These are phyloP conservation scores for Eilema griseolum DNA, from an alignment of 2,888 invertebrate genomes.

Conservation along the genomic window DNA sequence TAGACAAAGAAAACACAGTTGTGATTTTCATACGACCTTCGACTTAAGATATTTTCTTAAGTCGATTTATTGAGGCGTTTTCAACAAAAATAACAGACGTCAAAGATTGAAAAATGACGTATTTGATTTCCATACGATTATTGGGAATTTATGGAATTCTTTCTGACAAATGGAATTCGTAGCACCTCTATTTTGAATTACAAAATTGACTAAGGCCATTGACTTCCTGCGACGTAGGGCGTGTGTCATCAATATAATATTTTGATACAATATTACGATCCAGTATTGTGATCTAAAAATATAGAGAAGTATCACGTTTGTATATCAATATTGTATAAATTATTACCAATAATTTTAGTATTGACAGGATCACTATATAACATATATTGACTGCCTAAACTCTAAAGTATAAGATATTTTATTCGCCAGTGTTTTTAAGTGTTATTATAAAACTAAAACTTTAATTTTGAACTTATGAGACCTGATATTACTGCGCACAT, in stretches of 20 bases:
- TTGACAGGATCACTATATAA: too few relatives aligned
- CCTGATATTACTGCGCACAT: background rate
- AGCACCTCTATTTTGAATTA: background rate
- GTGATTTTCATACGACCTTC: conserved; percentile 18
- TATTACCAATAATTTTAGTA: too few relatives aligned
- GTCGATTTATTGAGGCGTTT: background rate
- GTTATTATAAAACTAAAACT: background rate
- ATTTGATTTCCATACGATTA: conserved; percentile 13
- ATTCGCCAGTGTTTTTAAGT: background rate
- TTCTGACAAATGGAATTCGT: background rate
- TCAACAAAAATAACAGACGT: conserved; percentile 1
- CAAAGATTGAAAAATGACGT: conserved; percentile 17
- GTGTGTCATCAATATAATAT: too few relatives aligned
- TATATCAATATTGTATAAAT: too few relatives aligned
- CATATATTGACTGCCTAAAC: too few relatives aligned
- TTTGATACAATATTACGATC: too few relatives aligned
- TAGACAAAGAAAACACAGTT: background rate
- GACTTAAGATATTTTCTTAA: background rate
- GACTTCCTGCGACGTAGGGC: background rate
- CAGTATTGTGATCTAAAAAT: too few relatives aligned
- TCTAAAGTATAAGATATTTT: background rate
- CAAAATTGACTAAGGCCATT: conserved; percentile 2
- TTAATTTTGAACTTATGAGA: background rate
- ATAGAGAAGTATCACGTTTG: too few relatives aligned
- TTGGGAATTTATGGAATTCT: background rate